These are phyloP conservation scores for Diarsia rubi DNA, from an alignment of 2,888 invertebrate genomes.

Conservation along the genomic window DNA sequence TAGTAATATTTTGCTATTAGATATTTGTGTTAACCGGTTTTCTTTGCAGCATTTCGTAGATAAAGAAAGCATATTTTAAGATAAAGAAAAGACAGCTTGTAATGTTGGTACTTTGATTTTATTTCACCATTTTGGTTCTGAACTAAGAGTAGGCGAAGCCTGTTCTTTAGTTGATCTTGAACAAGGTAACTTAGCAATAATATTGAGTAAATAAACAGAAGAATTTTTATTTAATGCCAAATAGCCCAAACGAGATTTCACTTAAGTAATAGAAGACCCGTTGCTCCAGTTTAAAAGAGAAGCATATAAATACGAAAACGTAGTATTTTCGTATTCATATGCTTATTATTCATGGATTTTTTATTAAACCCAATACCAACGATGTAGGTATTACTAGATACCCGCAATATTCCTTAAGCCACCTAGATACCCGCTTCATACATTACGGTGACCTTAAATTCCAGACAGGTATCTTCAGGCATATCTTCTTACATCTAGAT, in stretches of 20 bases:
- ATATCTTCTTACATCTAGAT: slow-evolving; percentile 4
- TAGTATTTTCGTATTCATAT: too few species aligned
- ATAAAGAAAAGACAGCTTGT: slow-evolving; percentile 30
- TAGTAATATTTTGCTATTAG: slow-evolving; percentile 49
- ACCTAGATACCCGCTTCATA: background rate
- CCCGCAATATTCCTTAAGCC: background rate
- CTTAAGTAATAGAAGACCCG: background rate
- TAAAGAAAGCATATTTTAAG: slow-evolving; percentile 33
- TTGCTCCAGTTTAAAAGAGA: background rate
- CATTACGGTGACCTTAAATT: background rate
- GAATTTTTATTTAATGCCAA: background rate
- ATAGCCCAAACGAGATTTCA: background rate
- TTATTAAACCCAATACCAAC: rapidly evolving
- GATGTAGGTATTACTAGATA: background rate
- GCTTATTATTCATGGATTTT: background rate
- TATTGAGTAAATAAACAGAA: background rate
- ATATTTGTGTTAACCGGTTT: slow-evolving; percentile 50
- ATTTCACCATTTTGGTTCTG: slow-evolving; percentile 15
- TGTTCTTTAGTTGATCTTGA: slow-evolving; percentile 1
- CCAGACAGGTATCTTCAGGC: background rate
- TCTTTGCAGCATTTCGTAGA: slow-evolving; percentile 34
- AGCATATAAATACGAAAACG: background rate
- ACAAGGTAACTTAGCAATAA: slow-evolving; percentile 1
- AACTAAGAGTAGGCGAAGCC: background rate
- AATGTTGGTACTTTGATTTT: slow-evolving; percentile 11